Percentiles rank a stretch among this genome's conserved stretches.
Evolutionary conservation across 2,888 invertebrate genomes (phyloP).

Genomic region (Dendrolimus houi): DNA sequence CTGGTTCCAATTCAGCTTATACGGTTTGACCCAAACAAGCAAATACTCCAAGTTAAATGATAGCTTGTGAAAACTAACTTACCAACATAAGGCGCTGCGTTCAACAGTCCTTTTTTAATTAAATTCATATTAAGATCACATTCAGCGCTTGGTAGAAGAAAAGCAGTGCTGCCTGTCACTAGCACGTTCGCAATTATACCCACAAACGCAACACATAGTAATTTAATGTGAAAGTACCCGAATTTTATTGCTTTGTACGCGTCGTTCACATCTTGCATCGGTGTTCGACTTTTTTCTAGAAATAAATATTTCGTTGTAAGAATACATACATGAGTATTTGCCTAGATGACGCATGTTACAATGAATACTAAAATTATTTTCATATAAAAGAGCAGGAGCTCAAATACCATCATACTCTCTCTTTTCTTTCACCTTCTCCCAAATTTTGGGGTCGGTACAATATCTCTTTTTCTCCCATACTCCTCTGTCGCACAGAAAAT

Average conservation of each 20-base stretch:
- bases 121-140: constrained; percentile 50
- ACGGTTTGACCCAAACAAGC: no score
- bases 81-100: constrained; percentile 47
- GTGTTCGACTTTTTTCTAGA: constrained; percentile 18
- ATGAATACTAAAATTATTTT: no score
- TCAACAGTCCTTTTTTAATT: constrained; percentile 44
- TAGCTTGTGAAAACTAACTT: constrained; percentile 8
- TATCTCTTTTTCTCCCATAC: no score
- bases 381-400: no score
- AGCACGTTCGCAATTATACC: constrained; percentile 30
- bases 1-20: no score
- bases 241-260: constrained; percentile 43
- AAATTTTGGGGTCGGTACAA: no score
- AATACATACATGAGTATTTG: no score
- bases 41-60: no score
- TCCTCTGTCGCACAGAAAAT: no score
- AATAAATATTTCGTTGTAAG: neutral
- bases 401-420: no score
- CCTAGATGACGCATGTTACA: no score
- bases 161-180: constrained; percentile 37
- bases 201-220: constrained; percentile 31
- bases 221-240: constrained; percentile 41
- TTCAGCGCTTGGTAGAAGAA: constrained; percentile 44
- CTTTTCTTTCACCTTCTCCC: no score
- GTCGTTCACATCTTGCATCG: constrained; percentile 43